These are phyloP conservation scores for Clarias macrocephalus DNA, from an alignment of 2,113 vertebrate species.

Conservation along the genomic window DNA sequence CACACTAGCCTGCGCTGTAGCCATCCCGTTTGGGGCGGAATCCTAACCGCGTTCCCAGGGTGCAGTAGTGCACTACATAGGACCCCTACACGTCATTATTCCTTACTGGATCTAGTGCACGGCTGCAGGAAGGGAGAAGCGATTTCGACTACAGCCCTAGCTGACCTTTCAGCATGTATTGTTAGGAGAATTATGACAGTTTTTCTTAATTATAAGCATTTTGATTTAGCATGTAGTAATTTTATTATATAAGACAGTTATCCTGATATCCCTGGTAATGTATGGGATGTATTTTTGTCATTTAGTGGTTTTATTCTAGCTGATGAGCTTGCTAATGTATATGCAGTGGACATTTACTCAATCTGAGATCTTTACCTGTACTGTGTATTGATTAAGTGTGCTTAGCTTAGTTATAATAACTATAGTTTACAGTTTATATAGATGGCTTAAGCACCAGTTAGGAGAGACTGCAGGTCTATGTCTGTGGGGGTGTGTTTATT, in stretches of 20 bases:
- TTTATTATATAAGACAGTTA: neutral
- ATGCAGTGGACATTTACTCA: neutral
- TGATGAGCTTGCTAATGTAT: neutral
- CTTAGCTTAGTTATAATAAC: too few species aligned
- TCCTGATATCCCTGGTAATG: neutral
- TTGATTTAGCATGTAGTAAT: neutral
- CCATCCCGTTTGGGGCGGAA: neutral
- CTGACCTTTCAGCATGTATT: neutral
- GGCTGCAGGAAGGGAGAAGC: neutral
- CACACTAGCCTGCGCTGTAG: neutral
- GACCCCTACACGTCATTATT: neutral
- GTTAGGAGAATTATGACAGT: neutral
- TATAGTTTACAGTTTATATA: neutral
- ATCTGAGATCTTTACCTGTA: neutral
- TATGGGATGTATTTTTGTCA: neutral
- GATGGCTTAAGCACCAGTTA: neutral
- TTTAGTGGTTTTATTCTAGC: neutral
- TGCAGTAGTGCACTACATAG: neutral
- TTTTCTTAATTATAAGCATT: neutral
- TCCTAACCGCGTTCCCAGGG: neutral
- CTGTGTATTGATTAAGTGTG: too few species aligned
- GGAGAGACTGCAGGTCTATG: neutral
- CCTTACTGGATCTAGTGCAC: neutral
- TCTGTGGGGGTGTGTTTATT: neutral
- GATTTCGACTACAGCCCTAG: neutral